A percentile compares a stretch with the other conserved stretches of the same genome.
Evolutionary conservation across 1,140 invertebrate genomes (phyloP).

Genomic region (Hycleus phaleratus): DNA sequence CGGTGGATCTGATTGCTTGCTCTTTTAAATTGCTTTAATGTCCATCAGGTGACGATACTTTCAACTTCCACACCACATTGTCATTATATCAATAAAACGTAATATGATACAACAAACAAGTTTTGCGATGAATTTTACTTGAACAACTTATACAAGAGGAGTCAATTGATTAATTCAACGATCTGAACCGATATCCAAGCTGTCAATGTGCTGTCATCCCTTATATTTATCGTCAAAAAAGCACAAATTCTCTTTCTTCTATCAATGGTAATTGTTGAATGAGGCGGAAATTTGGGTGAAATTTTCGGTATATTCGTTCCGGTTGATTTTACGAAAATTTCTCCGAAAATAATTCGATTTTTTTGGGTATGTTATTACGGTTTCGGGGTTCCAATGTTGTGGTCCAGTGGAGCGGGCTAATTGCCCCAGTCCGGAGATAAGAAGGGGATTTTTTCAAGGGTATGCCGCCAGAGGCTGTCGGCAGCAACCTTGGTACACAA

Average conservation of each 20-base stretch:
- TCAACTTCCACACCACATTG: conserved; percentile 16
- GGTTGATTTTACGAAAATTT: background rate
- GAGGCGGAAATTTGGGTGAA: too few relatives aligned
- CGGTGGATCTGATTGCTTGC: conserved; percentile 3
- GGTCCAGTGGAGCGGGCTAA: conserved; percentile 6
- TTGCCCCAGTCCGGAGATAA: conserved; percentile 13
- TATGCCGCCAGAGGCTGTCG: conserved; percentile 18
- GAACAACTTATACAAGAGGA: background rate
- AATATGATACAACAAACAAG: conserved; percentile 12
- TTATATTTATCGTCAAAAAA: too few relatives aligned
- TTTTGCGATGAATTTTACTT: background rate
- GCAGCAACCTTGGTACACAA: conserved; percentile 23
- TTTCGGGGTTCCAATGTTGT: background rate
- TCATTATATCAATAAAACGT: conserved; percentile 21
- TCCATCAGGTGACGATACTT: conserved; percentile 10
- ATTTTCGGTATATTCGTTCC: too few relatives aligned
- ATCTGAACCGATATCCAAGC: too few relatives aligned
- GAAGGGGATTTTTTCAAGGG: conserved; percentile 6
- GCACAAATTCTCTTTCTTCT: background rate
- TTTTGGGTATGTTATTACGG: background rate
- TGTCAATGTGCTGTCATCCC: too few relatives aligned
- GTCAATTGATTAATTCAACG: too few relatives aligned
- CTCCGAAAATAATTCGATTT: background rate
- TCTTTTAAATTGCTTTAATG: conserved; percentile 12
- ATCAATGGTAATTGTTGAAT: background rate